phyloP scores from a whole-genome alignment of 2,888 invertebrate genomes.

The Amitus sp. region DNA sequence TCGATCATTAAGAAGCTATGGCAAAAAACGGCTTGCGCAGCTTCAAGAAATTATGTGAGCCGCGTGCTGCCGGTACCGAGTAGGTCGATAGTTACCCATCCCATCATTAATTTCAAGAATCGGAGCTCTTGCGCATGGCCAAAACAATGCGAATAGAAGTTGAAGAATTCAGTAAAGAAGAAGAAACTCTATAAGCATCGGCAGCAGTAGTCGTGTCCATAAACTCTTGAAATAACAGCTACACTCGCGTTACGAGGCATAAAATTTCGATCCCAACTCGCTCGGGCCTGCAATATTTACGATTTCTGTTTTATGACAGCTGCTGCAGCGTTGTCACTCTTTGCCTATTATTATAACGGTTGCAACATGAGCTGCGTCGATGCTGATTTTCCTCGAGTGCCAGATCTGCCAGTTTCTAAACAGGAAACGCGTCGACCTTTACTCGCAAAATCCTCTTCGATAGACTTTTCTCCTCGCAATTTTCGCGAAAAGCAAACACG shows the following conservation, averaged over 20 bases:
- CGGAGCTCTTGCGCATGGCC: not conserved
- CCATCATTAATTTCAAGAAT: conserved; percentile 26
- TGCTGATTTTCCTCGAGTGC: conserved; percentile 27
- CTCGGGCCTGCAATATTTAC: conserved; percentile 28
- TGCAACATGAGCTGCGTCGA: conserved; percentile 19
- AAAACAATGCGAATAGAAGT: not conserved
- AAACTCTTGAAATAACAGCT: too few species aligned
- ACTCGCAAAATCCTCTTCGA: not conserved
- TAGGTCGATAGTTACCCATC: conserved; percentile 51
- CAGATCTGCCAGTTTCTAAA: conserved; percentile 17
- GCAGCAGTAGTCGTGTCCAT: too few species aligned
- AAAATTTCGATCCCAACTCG: conserved; percentile 18
- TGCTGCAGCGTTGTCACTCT: conserved; percentile 25
- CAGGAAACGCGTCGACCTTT: conserved; percentile 35
- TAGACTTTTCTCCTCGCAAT: not conserved
- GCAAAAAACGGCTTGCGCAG: conserved; percentile 34
- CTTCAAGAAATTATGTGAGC: conserved; percentile 51
- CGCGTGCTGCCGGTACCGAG: conserved; percentile 43
- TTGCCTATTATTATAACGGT: conserved; percentile 37
- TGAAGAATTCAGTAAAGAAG: not conserved
- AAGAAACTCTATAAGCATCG: not conserved
- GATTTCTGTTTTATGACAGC: conserved; percentile 19
- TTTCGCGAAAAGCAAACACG: not conserved
- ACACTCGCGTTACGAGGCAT: not conserved
- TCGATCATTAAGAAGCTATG: conserved; percentile 49